Conservation (phyloP, 2,888 invertebrate genomes). For the Brassicogethes aeneus region DNA sequence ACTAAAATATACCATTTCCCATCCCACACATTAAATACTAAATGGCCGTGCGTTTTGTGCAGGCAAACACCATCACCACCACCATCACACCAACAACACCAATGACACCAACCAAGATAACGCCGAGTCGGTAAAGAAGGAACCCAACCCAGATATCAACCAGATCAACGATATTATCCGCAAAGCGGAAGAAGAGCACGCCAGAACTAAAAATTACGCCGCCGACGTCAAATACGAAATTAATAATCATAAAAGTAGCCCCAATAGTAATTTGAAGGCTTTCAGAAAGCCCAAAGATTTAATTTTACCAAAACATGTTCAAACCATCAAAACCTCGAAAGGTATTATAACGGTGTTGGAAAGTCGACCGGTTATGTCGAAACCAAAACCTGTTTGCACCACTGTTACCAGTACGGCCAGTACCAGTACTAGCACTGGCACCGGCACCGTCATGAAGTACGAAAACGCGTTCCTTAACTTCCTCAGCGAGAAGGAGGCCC, state of each 20-base stretch:
- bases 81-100: background rate
- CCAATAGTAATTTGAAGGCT: slow-evolving; percentile 14
- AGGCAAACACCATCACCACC: slow-evolving; percentile 13
- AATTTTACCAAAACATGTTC: slow-evolving; percentile 10
- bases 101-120: background rate
- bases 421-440: slow-evolving; percentile 1
- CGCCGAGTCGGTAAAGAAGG: background rate
- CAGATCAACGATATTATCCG: slow-evolving; percentile 37
- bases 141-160: slow-evolving; percentile 17
- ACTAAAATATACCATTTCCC: too few relatives aligned
- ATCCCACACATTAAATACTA: too few relatives aligned
- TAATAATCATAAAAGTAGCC: too few relatives aligned
- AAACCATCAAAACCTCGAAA: slow-evolving; percentile 26
- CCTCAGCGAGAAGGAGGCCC: slow-evolving; percentile 7
- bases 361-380: slow-evolving; percentile 11
- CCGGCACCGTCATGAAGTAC: slow-evolving; percentile 10
- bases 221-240: slow-evolving; percentile 1
- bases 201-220: slow-evolving; percentile 20
- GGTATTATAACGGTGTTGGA: slow-evolving; percentile 25
- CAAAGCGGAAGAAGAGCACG: slow-evolving; percentile 35
- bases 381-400: slow-evolving; percentile 5
- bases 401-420: slow-evolving; percentile 2
- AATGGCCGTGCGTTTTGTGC: too few relatives aligned
- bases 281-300: slow-evolving; percentile 18
- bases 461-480: slow-evolving; percentile 26